A percentile compares a stretch with the other conserved stretches of the same genome.
phyloP scores from a whole-genome alignment of 64 coral and sea anemone species.

The Pachyseris speciosa region DNA sequence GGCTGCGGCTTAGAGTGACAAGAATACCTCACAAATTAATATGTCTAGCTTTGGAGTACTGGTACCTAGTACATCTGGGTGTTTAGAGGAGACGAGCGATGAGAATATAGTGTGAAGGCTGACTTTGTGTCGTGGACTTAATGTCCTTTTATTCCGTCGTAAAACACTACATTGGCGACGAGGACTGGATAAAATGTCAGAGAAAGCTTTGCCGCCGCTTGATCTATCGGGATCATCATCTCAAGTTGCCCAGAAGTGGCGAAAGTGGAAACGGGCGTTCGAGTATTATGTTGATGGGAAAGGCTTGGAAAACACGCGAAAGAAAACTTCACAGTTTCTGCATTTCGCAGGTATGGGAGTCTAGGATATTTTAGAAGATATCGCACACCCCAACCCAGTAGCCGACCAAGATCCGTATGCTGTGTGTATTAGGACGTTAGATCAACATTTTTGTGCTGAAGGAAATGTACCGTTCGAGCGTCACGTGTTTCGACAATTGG shows the following conservation, averaged over 20 bases:
- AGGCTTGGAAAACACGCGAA: background rate
- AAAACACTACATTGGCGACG: too few species aligned
- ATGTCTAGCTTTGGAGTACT: too few species aligned
- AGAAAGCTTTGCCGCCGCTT: too few species aligned
- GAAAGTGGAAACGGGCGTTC: constrained; percentile 13
- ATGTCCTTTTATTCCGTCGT: too few species aligned
- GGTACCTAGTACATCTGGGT: too few species aligned
- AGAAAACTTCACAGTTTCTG: background rate
- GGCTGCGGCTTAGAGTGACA: too few species aligned
- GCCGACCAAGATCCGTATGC: background rate
- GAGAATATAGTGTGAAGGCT: too few species aligned
- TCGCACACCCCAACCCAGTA: background rate
- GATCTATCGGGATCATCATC: background rate
- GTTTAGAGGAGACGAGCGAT: too few species aligned
- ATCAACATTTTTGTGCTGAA: background rate
- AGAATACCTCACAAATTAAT: too few species aligned
- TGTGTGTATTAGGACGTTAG: background rate
- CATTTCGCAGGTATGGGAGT: constrained; percentile 12
- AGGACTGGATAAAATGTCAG: too few species aligned
- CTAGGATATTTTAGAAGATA: constrained; percentile 23
- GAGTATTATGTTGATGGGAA: constrained; percentile 17
- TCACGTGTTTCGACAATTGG: background rate
- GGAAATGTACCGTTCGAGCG: constrained; percentile 20
- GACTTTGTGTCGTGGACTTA: too few species aligned
- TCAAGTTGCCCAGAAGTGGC: background rate